A percentile compares a stretch with the other conserved stretches of the same genome.
Conservation (phyloP, 2,797 vertebrate genomes). For the Oryzias dopingdopingensis region DNA sequence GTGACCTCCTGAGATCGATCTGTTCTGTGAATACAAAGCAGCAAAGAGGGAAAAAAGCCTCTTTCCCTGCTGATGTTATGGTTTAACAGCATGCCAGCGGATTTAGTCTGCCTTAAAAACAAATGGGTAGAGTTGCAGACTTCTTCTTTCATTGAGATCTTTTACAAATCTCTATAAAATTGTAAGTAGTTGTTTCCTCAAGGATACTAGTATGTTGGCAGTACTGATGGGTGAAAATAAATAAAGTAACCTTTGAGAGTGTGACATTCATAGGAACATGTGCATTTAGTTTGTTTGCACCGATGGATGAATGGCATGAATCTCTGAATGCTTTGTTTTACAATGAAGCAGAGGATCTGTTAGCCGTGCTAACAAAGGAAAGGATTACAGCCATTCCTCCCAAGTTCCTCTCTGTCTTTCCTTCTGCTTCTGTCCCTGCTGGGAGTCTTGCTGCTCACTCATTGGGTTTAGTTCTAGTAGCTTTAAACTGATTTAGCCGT, state of each 20-base stretch:
- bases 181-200: slow-evolving; percentile 3
- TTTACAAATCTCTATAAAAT: background rate
- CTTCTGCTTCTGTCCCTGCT: slow-evolving; percentile 11
- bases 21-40: slow-evolving; percentile 47
- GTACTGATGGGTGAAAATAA: slow-evolving; percentile 9
- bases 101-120: background rate
- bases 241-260: slow-evolving; percentile 2
- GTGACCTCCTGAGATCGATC: slow-evolving; percentile 53
- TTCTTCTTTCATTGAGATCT: background rate
- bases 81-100: slow-evolving; percentile 1
- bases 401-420: slow-evolving; percentile 32
- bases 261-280: slow-evolving; percentile 6
- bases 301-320: slow-evolving; percentile 4
- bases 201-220: background rate
- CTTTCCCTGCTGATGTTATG: slow-evolving; percentile 1
- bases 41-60: slow-evolving; percentile 12
- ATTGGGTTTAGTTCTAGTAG: slow-evolving; percentile 60
- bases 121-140: no score
- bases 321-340: slow-evolving; percentile 37
- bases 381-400: slow-evolving; percentile 51
- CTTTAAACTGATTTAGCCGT: slow-evolving; percentile 69
- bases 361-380: slow-evolving; percentile 41
- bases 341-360: slow-evolving; percentile 38
- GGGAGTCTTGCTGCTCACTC: slow-evolving; percentile 36
- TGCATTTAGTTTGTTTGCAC: slow-evolving; percentile 13